Conservation (phyloP, 2,797 vertebrate genomes). For the Aeoliscus strigatus region DNA sequence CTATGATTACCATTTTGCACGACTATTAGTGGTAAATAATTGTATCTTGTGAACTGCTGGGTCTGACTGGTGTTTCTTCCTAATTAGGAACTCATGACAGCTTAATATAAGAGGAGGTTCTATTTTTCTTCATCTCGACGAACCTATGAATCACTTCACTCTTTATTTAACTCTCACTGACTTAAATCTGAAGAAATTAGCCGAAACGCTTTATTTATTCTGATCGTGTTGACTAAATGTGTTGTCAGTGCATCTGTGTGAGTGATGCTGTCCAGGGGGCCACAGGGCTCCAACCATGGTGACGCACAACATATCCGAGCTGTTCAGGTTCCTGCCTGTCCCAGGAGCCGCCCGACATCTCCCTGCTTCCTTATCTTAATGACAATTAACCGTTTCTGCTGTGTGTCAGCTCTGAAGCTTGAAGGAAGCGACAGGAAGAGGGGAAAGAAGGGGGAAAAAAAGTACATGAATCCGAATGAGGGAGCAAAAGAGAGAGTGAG, state of each 20-base stretch:
- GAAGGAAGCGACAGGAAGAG: constrained; percentile 61
- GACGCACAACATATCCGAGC: constrained; percentile 42
- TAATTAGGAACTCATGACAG: no score
- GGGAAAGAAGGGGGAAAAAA: constrained; percentile 26
- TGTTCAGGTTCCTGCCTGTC: constrained; percentile 67
- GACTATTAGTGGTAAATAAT: constrained; percentile 11
- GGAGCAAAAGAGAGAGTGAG: constrained; percentile 44
- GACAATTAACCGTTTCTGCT: constrained; percentile 74
- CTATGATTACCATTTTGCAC: constrained; percentile 17
- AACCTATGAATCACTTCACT: no score
- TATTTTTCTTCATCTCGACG: no score
- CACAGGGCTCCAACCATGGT: constrained; percentile 27
- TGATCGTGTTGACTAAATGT: constrained; percentile 6
- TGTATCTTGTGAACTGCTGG: constrained; percentile 5
- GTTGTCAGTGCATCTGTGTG: not conserved
- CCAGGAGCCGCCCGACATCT: constrained; percentile 62
- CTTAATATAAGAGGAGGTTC: no score
- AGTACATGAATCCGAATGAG: constrained; percentile 38
- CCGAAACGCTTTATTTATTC: not conserved
- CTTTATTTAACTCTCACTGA: not conserved
- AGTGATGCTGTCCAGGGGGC: constrained; percentile 17
- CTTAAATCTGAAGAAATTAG: not conserved
- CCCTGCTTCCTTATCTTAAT: constrained; percentile 69
- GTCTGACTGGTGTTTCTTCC: constrained; percentile 5
- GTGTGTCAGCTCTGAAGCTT: constrained; percentile 61